Base-by-base conservation (phyloP, 1,140 invertebrate species). In the Drosophila nannoptera region DNA sequence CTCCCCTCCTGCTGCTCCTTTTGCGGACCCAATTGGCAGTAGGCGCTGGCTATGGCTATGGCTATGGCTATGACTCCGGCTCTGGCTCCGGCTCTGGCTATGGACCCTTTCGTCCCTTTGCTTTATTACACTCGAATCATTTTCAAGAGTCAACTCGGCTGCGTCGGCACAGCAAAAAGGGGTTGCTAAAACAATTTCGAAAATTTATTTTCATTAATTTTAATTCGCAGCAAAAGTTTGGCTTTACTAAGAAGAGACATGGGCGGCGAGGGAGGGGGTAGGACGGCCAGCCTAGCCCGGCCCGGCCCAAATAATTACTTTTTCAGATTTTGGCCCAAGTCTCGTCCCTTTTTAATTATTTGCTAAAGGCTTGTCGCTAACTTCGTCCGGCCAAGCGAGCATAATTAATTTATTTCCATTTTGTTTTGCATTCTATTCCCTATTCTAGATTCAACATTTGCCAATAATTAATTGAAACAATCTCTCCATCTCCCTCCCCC, bases 171-270 rank as follows among this genome's bases (percentile, higher is more conserved):
- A 69, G 9, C 63, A 58, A 56, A 53, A 84, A 78, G 73, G 78
- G 78, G 75, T 83, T 84, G 73, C 53, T 53, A 77, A 78, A 82
- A 84, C 69, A 84, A 84, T 86, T 84, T 78, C 70, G 76, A 77
- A 84, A 86, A 84, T 84, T 77, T 84, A 86, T 84, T 84, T 83
- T 86, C 80, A 84, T 84, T 84, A 86, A 84, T 84, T 84, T 84
- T 80, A 84, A 84, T 84, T 80, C 77, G 76, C 63, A 80, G 80
- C 62, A 77, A 84, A 81, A 84, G 69, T 84, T 84, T 56, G 52
- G 64, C 73, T 62, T 22, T 3, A 22, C 22, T 22, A 63, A 53
- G 32, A 32, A 12, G 1, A 42, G n/a, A 42, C 54, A 55, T 14
- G 31, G 40, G 9, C 42, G 52, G 68, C 2, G 33, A n/a, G n/a